Evolutionary conservation across 2,888 invertebrate genomes (phyloP).

Genomic region (Drosophila merina): DNA sequence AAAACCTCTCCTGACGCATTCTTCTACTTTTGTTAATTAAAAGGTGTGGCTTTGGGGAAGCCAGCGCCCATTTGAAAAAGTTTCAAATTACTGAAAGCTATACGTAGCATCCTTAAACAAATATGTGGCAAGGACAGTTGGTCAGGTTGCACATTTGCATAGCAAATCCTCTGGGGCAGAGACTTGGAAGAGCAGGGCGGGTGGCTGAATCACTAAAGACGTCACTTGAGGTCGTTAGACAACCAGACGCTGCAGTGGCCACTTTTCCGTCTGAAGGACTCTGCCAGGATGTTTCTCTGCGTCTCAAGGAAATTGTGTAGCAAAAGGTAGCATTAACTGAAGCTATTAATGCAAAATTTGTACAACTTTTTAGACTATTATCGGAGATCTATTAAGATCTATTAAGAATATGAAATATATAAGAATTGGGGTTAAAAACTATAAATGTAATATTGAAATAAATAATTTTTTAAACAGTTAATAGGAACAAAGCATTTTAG

Average conservation of each 20-base stretch:
- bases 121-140: slow-evolving; percentile 38
- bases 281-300: slow-evolving; percentile 11
- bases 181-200: background rate
- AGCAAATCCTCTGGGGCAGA: slow-evolving; percentile 6
- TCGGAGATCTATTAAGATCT: background rate
- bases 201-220: slow-evolving; percentile 14
- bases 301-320: slow-evolving; percentile 6
- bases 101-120: slow-evolving; percentile 32
- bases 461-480: background rate
- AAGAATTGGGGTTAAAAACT: too few species aligned
- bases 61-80: slow-evolving; percentile 28
- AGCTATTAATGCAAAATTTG: background rate
- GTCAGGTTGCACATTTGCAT: slow-evolving; percentile 36
- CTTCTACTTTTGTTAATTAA: slow-evolving; percentile 74
- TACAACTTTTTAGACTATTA: background rate
- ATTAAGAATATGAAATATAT: background rate
- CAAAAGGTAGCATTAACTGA: slow-evolving; percentile 20
- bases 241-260: slow-evolving; percentile 32
- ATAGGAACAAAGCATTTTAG: background rate
- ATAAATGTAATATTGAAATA: background rate
- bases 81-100: slow-evolving; percentile 48
- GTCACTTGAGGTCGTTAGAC: slow-evolving; percentile 28
- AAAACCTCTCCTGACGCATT: slow-evolving; percentile 1
- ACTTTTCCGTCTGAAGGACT: slow-evolving; percentile 38
- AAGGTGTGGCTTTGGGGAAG: slow-evolving; percentile 60